A percentile compares a stretch with the other conserved stretches of the same genome.
These are phyloP conservation scores for Pygoscelis antarcticus DNA, from an alignment of 2,113 vertebrate genomes.

Conservation along the genomic window DNA sequence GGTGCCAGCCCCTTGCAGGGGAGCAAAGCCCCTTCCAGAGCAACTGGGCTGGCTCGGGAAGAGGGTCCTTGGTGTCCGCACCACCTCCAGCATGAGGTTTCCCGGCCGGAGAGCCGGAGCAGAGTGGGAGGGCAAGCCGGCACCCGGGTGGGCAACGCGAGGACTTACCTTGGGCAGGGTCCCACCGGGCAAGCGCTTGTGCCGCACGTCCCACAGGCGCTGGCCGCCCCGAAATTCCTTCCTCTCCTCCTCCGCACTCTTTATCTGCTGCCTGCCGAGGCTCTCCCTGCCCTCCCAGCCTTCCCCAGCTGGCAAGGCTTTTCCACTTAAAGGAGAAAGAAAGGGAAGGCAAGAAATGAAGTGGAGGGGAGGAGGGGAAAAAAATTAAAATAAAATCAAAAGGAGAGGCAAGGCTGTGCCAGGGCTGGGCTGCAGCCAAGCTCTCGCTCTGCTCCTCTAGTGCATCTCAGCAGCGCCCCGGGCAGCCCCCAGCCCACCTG, in stretches of 20 bases:
- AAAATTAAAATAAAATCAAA: not conserved
- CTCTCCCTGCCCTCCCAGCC: constrained; percentile 55
- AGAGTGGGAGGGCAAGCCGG: not conserved
- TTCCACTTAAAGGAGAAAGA: constrained; percentile 60
- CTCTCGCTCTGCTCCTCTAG: not conserved
- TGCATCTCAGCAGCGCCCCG: not conserved
- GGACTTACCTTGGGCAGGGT: constrained; percentile 52
- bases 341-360: constrained; percentile 12
- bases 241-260: constrained; percentile 9
- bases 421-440: constrained; percentile 48
- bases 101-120: fast-evolving
- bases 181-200: not conserved
- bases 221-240: not conserved
- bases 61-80: not conserved
- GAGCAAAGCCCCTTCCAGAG: not conserved
- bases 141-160: not conserved
- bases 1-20: not conserved
- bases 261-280: not conserved
- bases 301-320: constrained; percentile 51
- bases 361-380: not conserved
- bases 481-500: constrained; percentile 1
- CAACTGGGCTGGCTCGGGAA: fast-evolving
- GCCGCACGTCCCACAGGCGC: not conserved
- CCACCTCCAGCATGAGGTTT: fast-evolving
- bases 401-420: constrained; percentile 34